Base-by-base conservation (phyloP, 2,797 vertebrate species). In the Urocyon cinereoargenteus region DNA sequence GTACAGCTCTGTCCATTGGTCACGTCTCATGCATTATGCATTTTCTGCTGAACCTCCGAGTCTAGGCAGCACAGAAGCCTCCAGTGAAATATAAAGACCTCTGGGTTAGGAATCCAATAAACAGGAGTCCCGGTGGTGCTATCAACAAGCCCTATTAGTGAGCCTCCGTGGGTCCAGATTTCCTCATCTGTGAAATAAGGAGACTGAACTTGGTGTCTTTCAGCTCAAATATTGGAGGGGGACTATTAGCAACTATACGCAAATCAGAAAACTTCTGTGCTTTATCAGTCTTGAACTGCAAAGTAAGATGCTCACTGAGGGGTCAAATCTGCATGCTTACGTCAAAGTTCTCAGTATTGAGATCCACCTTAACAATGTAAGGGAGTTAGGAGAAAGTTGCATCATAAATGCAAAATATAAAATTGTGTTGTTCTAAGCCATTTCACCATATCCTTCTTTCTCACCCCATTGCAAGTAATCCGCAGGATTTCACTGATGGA, bases 121-220 rank as follows among this genome's bases (percentile, higher is more conserved):
- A 75, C 26, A 45, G 28, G 15, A 64, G 31, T 36, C 49, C 51
- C 11, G 64, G 59, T 70, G 12, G 51, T 96, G 55, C 62, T 81
- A 55, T 91, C 45, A 88, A 64, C 83, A 90, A 89, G 79, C 6
- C 22, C 0, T 79, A 53, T 90, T 91, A 82, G 45, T 70, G 78
- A 93, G 91, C 13, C 40, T 83, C 21, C 34, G 6, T 45, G 55
- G 70, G 34, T 82, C 36, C 45, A 77, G n/a, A 87, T 91, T 92
- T 72, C 82, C 26, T 96, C 84, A 93, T 70, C n/a, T 94, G 66
- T 87, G 61, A 96, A 92, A 84, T 22, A 26, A 83, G 49, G 34
- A 91, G 49, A 95, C 49, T 88, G 81, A 90, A 95, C 12, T 86
- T 93, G 40, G n/a, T 95, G n/a, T 94, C 70, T 92, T 96, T 78